Evolutionary conservation across 2,113 vertebrate species (phyloP).

Genomic region (Turnix velox): DNA sequence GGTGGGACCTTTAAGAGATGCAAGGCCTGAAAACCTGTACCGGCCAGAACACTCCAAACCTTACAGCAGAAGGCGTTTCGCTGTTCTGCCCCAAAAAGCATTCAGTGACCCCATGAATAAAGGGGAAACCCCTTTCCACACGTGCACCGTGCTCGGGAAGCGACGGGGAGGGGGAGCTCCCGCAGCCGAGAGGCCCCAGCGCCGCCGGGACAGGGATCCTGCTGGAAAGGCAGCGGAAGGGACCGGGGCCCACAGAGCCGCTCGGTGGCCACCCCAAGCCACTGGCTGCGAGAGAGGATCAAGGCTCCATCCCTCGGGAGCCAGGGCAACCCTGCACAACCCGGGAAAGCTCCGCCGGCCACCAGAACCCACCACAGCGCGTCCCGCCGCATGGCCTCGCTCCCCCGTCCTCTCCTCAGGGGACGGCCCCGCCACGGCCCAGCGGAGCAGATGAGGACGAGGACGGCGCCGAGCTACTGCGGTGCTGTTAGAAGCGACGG

Average conservation of each 20-base stretch:
- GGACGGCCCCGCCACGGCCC: background rate
- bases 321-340: background rate
- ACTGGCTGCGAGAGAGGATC: fast-evolving
- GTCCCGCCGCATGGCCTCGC: background rate
- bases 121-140: fast-evolving
- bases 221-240: background rate
- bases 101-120: fast-evolving
- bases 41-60: fast-evolving
- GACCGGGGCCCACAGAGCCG: fast-evolving
- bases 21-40: background rate
- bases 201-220: background rate
- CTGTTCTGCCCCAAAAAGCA: background rate
- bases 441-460: background rate
- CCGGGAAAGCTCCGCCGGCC: background rate
- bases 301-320: background rate
- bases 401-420: background rate
- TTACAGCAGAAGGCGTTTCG: background rate
- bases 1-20: background rate
- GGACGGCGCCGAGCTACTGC: background rate
- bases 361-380: background rate
- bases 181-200: background rate
- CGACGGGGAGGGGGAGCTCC: fast-evolving
- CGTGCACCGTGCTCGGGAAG: background rate
- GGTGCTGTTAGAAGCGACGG: background rate
- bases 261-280: background rate